Evolutionary conservation across 1,140 invertebrate genomes (phyloP).

Genomic region (Sarcophaga peregrina): DNA sequence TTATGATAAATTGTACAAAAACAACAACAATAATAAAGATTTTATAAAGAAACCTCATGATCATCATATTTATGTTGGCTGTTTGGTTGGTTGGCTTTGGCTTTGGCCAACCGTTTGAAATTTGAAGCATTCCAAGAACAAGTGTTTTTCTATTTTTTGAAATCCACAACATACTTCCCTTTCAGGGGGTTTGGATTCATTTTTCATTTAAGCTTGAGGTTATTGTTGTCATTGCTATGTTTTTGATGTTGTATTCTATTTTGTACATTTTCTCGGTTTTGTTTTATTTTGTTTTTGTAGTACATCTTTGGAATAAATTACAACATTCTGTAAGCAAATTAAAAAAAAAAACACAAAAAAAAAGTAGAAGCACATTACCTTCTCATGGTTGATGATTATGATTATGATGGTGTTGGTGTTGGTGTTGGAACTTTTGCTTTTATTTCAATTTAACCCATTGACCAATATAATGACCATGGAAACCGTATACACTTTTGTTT

Average conservation of each 20-base stretch:
- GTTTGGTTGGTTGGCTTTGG: not conserved
- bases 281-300: not conserved
- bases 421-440: constrained; percentile 7
- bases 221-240: no score
- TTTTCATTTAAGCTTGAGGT: no score
- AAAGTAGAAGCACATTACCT: not conserved
- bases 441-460: constrained; percentile 6
- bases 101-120: not conserved
- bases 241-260: no score
- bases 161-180: not conserved
- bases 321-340: not conserved
- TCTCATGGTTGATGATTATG: constrained; percentile 21
- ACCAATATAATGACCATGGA: constrained; percentile 11
- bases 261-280: not conserved
- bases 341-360: not conserved
- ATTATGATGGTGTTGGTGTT: no score
- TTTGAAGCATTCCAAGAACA: not conserved
- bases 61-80: not conserved
- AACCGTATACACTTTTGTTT: not conserved
- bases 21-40: not conserved
- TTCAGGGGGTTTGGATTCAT: not conserved
- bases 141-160: not conserved
- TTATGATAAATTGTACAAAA: not conserved
- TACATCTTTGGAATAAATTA: constrained; percentile 8
- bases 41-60: no score